phyloP scores from a whole-genome alignment of 2,888 invertebrate species.

The Drosophila melanosoma region DNA sequence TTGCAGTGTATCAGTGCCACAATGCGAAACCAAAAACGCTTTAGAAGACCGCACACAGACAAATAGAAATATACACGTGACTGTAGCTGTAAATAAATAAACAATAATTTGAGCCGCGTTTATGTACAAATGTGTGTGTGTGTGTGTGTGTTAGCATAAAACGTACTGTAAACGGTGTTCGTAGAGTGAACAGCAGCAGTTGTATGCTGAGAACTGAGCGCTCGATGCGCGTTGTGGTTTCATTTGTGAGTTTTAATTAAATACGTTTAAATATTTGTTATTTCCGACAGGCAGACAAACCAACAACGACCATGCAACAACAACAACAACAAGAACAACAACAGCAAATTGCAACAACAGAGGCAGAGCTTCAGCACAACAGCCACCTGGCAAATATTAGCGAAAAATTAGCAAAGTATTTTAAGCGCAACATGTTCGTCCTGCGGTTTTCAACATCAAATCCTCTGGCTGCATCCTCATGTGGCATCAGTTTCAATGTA shows the following conservation, averaged over 20 bases:
- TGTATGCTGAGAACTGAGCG: conserved; percentile 27
- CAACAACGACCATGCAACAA: conserved; percentile 51
- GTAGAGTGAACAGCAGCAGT: conserved; percentile 11
- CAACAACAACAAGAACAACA: conserved; percentile 48
- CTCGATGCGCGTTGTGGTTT: conserved; percentile 74
- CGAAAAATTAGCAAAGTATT: conserved; percentile 80
- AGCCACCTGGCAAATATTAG: conserved; percentile 76
- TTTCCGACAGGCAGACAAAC: conserved; percentile 71
- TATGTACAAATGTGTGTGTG: conserved; percentile 17
- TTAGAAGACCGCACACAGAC: conserved; percentile 47
- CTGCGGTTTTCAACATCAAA: conserved; percentile 74
- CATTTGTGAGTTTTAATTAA: conserved; percentile 81
- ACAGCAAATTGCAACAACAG: conserved; percentile 30
- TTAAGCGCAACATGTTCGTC: conserved; percentile 78
- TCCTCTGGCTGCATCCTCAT: conserved; percentile 43
- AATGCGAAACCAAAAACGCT: conserved; percentile 47
- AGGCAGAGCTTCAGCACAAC: conserved; percentile 25
- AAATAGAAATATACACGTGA: conserved; percentile 37
- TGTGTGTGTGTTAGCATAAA: conserved; percentile 31
- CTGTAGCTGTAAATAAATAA: conserved; percentile 70
- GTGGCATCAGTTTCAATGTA: conserved; percentile 21
- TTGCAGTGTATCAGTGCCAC: conserved; percentile 29
- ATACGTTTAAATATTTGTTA: conserved; percentile 81
- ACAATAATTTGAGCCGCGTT: conserved; percentile 70
- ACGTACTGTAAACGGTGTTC: conserved; percentile 48